Evolutionary conservation across 2,888 invertebrate species (phyloP).

Genomic region (Morpho achilles): DNA sequence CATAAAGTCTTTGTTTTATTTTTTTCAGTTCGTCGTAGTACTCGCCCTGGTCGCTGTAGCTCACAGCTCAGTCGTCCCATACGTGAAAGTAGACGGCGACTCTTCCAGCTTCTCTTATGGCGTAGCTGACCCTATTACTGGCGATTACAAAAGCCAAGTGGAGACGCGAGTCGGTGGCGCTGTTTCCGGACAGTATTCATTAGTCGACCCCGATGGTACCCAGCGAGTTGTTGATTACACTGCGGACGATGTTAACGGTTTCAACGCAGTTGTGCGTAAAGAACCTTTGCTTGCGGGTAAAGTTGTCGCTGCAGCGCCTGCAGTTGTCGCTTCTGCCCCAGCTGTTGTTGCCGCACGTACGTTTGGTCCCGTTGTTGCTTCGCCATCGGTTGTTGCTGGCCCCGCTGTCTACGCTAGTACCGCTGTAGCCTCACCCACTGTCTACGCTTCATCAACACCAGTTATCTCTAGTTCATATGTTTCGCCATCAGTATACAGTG

Average conservation of each 20-base stretch:
- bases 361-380: too few species aligned
- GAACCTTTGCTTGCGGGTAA: conserved; percentile 54
- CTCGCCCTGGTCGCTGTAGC: conserved; percentile 61
- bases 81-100: conserved; percentile 55
- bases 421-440: conserved; percentile 29
- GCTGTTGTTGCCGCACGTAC: conserved; percentile 25
- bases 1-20: background rate
- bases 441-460: conserved; percentile 21
- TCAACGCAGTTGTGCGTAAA: conserved; percentile 79
- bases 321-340: conserved; percentile 23
- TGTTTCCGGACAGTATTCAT: conserved; percentile 77
- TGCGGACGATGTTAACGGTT: conserved; percentile 77
- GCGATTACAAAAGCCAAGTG: conserved; percentile 78
- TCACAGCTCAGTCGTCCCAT: conserved; percentile 69
- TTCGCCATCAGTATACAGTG: conserved; percentile 23
- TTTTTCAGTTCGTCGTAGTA: conserved; percentile 61
- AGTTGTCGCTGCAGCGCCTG: conserved; percentile 44
- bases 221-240: conserved; percentile 78
- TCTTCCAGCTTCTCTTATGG: conserved; percentile 77
- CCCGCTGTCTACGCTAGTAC: conserved; percentile 31
- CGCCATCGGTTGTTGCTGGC: conserved; percentile 12
- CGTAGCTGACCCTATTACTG: conserved; percentile 77
- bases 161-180: conserved; percentile 75
- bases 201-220: conserved; percentile 76
- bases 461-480: conserved; percentile 28